Base-by-base conservation (phyloP, 35 echinoderm and acorn worm genomes). In the Lytechinus pictus region DNA sequence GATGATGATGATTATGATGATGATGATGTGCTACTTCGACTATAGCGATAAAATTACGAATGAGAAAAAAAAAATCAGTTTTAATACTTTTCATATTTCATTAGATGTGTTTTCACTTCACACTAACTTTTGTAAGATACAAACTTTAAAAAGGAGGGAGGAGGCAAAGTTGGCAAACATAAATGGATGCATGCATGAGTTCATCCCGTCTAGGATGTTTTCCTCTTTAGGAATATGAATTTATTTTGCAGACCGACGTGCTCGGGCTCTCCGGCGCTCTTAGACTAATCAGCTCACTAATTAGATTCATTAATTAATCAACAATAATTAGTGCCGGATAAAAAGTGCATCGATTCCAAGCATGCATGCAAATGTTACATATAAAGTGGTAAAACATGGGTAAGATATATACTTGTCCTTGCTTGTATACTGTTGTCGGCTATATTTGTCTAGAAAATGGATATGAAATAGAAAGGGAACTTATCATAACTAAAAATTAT, bases 261-360 rank as follows among this genome's bases (percentile, higher is more conserved):
- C 19, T 4, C n/a, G 5, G 66, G 66, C 66, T 79, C 66, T n/a
- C 21, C 66, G 66, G 66, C n/a, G 66, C 66, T 79, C 66, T 79
- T 79, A 79, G 66, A 24, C 52, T 90, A 90, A 90, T 90, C 52
- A 90, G 88, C 28, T 54, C 27, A 90, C 88, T 90, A 90, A 90
- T 90, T 52, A 90, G 88, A 90, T 90, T 90, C 88, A 90, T 90
- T 90, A 52, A 90, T 90, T 90, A 90, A 90, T 90, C 88, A 90
- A 52, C 28, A 54, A 52, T 90, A 54, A 90, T 90, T 90, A 90
- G 88, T 90, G 88, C 28, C 52, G 88, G 88, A 10, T 44, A 90
- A 90, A 90, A 79, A 79, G 66, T 79, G 66, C 66, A 79, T 79
- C 66, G 66, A 6, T 79, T 79, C n/a, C 66, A 79, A 79, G n/a